A percentile compares a stretch with the other conserved stretches of the same genome.
Evolutionary conservation across 2,797 vertebrate species (phyloP).

Genomic region (Notoglanidium macrostoma): DNA sequence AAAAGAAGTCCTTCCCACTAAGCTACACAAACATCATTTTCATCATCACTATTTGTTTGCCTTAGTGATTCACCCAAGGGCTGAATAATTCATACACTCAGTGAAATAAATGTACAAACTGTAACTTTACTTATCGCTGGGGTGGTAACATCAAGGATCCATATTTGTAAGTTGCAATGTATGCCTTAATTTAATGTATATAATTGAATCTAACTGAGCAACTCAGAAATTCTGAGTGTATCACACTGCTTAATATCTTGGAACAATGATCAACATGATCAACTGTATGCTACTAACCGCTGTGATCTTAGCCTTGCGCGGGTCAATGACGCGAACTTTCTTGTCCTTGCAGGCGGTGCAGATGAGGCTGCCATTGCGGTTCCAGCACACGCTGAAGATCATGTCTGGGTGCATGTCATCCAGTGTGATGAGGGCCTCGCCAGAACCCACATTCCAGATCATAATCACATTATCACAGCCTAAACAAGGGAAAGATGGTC

Average conservation of each 20-base stretch:
- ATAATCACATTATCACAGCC: slow-evolving; percentile 92
- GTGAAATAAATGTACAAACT: background rate
- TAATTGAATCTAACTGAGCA: background rate
- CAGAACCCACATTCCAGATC: slow-evolving; percentile 97
- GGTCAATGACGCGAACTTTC: slow-evolving; percentile 93
- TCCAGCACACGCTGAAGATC: slow-evolving; percentile 97
- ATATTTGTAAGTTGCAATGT: background rate
- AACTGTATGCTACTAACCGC: slow-evolving; percentile 75
- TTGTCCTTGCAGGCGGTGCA: slow-evolving; percentile 98
- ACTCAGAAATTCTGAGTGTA: background rate
- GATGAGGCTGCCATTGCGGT: slow-evolving; percentile 90
- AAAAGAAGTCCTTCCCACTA: background rate
- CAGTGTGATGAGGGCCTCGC: slow-evolving; percentile 88
- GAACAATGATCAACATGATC: background rate
- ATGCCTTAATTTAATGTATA: background rate
- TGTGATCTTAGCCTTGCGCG: slow-evolving; percentile 87
- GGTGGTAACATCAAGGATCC: background rate
- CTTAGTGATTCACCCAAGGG: background rate
- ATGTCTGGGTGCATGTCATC: slow-evolving; percentile 96
- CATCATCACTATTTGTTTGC: background rate
- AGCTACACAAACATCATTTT: background rate
- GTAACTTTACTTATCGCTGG: background rate
- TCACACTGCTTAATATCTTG: background rate
- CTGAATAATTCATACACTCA: background rate
- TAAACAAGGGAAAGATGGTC: slow-evolving; percentile 55